Conservation (phyloP, 2,888 invertebrate species). For the Venusia cambrica region DNA sequence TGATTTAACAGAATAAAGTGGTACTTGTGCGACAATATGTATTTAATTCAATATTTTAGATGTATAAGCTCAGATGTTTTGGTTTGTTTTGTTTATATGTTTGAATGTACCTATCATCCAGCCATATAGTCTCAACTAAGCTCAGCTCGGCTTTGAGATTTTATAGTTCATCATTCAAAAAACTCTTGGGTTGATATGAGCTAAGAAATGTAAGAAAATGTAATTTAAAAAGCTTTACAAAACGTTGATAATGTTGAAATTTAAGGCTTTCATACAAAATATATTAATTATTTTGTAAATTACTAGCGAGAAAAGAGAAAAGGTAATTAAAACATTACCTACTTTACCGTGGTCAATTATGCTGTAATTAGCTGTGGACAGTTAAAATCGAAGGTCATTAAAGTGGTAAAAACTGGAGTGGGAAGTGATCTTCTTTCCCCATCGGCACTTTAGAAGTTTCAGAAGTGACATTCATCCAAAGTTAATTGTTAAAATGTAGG, state of each 20-base stretch:
- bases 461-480: slow-evolving; percentile 23
- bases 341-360: slow-evolving; percentile 65
- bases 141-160: too few relatives aligned
- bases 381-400: slow-evolving; percentile 76
- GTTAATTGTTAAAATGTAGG: too few relatives aligned
- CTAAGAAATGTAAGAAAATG: slow-evolving; percentile 46
- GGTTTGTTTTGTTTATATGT: too few relatives aligned
- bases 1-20: too few relatives aligned
- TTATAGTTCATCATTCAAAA: too few relatives aligned
- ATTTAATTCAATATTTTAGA: too few relatives aligned
- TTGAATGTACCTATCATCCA: too few relatives aligned
- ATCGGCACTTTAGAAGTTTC: slow-evolving; percentile 35
- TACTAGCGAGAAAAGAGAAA: slow-evolving; percentile 62
- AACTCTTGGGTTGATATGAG: too few relatives aligned
- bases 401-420: slow-evolving; percentile 64
- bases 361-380: slow-evolving; percentile 67
- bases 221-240: slow-evolving; percentile 6
- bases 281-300: slow-evolving; percentile 58
- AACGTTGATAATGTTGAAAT: slow-evolving; percentile 3
- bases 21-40: too few relatives aligned
- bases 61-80: too few relatives aligned
- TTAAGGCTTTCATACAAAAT: slow-evolving; percentile 46
- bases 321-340: slow-evolving; percentile 78
- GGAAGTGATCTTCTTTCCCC: slow-evolving; percentile 62
- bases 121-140: too few relatives aligned